A percentile compares a stretch with the other conserved stretches of the same genome.
Conservation (phyloP, 2,888 invertebrate genomes). For the Dicyrtomina minuta region DNA sequence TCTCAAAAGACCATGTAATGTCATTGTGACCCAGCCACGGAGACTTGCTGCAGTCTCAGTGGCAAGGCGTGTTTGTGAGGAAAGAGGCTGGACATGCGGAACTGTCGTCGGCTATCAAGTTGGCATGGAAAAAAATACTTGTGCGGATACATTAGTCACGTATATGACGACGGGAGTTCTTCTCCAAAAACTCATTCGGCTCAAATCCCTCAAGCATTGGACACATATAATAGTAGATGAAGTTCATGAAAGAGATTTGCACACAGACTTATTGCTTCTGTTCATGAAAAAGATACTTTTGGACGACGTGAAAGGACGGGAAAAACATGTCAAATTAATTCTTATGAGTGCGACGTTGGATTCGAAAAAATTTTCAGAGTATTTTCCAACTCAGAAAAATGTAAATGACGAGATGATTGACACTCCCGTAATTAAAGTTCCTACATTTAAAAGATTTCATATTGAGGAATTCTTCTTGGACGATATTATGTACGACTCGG, state of each 20-base stretch:
- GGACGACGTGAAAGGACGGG: conserved; percentile 61
- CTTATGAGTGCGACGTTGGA: conserved; percentile 95
- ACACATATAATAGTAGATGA: conserved; percentile 92
- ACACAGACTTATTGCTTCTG: conserved; percentile 86
- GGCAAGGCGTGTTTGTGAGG: conserved; percentile 79
- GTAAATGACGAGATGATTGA: conserved; percentile 24
- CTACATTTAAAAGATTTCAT: conserved; percentile 27
- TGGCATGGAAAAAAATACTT: conserved; percentile 65
- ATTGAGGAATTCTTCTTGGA: conserved; percentile 48
- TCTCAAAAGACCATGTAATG: conserved; percentile 71
- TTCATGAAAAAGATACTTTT: conserved; percentile 71
- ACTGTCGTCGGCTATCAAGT: conserved; percentile 87
- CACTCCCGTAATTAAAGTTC: conserved; percentile 48
- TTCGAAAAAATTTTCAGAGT: conserved; percentile 68
- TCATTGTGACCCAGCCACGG: conserved; percentile 89
- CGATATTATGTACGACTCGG: conserved; percentile 32
- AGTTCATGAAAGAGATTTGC: conserved; percentile 88
- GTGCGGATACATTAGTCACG: conserved; percentile 71
- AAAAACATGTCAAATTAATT: conserved; percentile 68
- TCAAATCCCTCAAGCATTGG: conserved; percentile 72
- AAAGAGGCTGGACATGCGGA: conserved; percentile 79
- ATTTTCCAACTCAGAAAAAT: conserved; percentile 58
- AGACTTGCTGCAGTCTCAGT: conserved; percentile 92
- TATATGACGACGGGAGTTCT: conserved; percentile 90
- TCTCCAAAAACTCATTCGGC: conserved; percentile 72